These are phyloP conservation scores for Maccullochella peelii DNA, from an alignment of 2,113 vertebrate species.

Conservation along the genomic window DNA sequence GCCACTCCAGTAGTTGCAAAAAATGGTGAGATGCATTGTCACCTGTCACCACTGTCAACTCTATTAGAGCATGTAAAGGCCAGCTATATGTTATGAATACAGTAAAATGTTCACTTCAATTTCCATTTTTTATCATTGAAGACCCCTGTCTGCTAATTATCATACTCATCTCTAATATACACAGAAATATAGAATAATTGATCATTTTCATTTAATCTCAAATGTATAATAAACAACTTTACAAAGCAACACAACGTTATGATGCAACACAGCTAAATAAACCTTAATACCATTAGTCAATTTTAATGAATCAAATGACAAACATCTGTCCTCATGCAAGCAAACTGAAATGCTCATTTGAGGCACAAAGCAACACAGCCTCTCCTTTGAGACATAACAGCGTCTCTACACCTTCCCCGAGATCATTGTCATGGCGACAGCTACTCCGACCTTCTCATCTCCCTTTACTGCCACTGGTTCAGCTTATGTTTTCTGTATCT, in stretches of 20 bases:
- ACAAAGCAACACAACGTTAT: background rate
- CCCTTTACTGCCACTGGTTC: background rate
- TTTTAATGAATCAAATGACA: background rate
- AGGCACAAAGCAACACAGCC: background rate
- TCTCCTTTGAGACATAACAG: background rate
- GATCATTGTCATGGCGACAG: slow-evolving; percentile 24
- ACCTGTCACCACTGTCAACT: background rate
- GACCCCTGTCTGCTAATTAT: background rate
- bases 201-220: background rate
- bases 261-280: background rate
- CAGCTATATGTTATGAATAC: background rate
- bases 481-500: background rate
- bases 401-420: background rate
- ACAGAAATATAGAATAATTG: background rate
- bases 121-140: background rate
- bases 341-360: background rate
- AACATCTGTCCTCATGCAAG: background rate
- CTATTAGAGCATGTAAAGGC: background rate
- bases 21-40: background rate
- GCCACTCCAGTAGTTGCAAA: background rate
- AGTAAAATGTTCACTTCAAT: background rate
- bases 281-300: background rate
- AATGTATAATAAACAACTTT: background rate
- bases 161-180: background rate
- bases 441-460: background rate